A percentile compares a stretch with the other conserved stretches of the same genome.
phyloP scores from a whole-genome alignment of 2,797 vertebrate genomes.

The Coregonus sp. region DNA sequence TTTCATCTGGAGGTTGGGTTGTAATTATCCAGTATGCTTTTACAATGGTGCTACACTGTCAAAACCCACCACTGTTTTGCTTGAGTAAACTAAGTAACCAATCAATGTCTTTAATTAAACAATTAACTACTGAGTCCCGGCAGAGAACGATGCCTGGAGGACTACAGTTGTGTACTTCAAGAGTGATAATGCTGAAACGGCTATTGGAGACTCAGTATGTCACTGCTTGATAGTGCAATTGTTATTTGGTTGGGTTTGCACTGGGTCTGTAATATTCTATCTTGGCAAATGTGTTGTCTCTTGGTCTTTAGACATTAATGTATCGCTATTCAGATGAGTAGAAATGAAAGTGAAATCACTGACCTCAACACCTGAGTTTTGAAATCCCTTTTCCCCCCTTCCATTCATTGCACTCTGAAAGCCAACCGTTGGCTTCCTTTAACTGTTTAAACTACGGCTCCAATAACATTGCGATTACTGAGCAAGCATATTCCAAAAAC shows the following conservation, averaged over 20 bases:
- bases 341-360: background rate
- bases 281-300: background rate
- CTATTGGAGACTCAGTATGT: too few species aligned
- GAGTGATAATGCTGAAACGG: slow-evolving; percentile 38
- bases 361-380: background rate
- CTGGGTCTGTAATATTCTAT: background rate
- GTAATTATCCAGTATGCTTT: background rate
- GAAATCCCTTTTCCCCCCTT: too few species aligned
- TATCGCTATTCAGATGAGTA: background rate
- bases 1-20: too few species aligned
- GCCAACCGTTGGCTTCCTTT: too few species aligned
- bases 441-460: slow-evolving; percentile 29
- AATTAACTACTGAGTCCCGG: slow-evolving; percentile 58
- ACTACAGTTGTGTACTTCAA: slow-evolving; percentile 54
- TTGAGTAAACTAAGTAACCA: slow-evolving; percentile 17
- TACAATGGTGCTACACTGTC: background rate
- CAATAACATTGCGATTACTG: slow-evolving; percentile 57
- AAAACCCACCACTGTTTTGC: background rate
- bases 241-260: background rate
- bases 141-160: slow-evolving; percentile 40
- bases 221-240: background rate
- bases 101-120: slow-evolving; percentile 74
- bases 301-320: background rate
- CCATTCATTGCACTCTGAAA: too few species aligned
- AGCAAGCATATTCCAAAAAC: slow-evolving; percentile 31